phyloP scores from a whole-genome alignment of 2,797 vertebrate genomes.

The Ficedula albicollis region DNA sequence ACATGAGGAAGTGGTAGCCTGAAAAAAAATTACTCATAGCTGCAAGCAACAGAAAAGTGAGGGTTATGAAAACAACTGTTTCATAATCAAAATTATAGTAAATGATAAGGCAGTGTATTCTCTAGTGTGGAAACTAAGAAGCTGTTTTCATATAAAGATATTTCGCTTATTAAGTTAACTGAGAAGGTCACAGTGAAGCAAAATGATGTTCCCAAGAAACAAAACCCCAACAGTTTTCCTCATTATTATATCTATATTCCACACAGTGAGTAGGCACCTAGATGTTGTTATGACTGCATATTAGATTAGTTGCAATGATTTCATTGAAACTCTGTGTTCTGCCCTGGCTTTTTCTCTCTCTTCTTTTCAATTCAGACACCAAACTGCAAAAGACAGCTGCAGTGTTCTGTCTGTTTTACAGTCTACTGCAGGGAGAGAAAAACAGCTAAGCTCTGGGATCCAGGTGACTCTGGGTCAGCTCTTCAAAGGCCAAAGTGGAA shows the following conservation, averaged over 20 bases:
- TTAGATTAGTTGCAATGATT: not conserved
- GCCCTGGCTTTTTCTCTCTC: not conserved
- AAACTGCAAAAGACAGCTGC: not conserved
- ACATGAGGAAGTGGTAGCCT: not conserved
- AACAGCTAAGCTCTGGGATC: rapidly evolving
- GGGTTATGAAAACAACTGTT: slow-evolving; percentile 23
- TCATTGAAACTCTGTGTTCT: not conserved
- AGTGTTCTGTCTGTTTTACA: not conserved
- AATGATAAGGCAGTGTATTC: slow-evolving; percentile 17
- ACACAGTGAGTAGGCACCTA: not conserved
- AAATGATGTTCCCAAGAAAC: not conserved
- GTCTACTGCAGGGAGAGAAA: not conserved
- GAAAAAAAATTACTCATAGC: not conserved
- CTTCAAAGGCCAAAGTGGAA: not conserved
- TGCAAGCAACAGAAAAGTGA: slow-evolving; percentile 10
- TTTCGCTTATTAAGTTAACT: not conserved
- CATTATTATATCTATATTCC: not conserved
- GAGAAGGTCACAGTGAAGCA: not conserved
- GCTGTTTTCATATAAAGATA: not conserved
- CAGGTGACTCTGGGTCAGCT: not conserved
- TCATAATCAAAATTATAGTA: slow-evolving; percentile 15
- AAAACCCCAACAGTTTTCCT: not conserved
- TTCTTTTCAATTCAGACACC: not conserved
- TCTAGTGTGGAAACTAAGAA: not conserved
- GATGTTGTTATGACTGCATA: not conserved